Evolutionary conservation across 2,113 vertebrate species (phyloP), one percentile per base, ranked within the genome.

Genomic region (Lepus americanus): DNA sequence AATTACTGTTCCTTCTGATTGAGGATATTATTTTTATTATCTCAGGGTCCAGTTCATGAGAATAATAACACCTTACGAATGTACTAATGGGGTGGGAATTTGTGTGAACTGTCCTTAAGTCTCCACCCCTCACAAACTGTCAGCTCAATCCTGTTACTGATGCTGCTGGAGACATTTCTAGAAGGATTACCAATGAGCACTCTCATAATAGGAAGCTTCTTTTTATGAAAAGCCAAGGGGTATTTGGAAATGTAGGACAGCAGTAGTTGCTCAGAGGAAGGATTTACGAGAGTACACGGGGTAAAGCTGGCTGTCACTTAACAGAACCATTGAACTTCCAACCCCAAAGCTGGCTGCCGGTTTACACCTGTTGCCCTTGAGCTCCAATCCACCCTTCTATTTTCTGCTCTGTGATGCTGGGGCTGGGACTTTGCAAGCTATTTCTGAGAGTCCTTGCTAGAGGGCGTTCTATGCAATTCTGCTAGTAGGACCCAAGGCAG

Each of bases 191-290:
- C 25, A 70, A 13, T 17, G 61, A 86, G 59, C 1, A 86, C 10
- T 74, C 64, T 73, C n/a, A 59, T n/a, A 53, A 87, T 84, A 70
- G 59, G 90, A 85, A 94, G 11, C 19, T 44, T 77, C 51, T 91
- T 80, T 92, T 69, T n/a, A 44, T 73, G 29, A 93, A 94, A 92
- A 95, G n/a, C 51, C 74, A 88, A 94, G 90, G 72, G 19, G n/a
- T 22, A 72, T 22, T 51, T 88, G 64, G 77, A 76, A 72, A 70
- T 66, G 31, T 12, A n/a, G 67, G 25, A 77, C 10, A 81, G 19
- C 23, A 31, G 33, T 44, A 55, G 49, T 16, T 44, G 33, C 76
- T 79, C 36, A 92, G 76, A 89, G 36, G 63, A 64, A 80, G 59
- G 19, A 25, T 8, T 23, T 66, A 27, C 39, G 36, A 76, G 2